Base-by-base conservation (phyloP, 2,888 invertebrate genomes). In the Drosophila anomalata region DNA sequence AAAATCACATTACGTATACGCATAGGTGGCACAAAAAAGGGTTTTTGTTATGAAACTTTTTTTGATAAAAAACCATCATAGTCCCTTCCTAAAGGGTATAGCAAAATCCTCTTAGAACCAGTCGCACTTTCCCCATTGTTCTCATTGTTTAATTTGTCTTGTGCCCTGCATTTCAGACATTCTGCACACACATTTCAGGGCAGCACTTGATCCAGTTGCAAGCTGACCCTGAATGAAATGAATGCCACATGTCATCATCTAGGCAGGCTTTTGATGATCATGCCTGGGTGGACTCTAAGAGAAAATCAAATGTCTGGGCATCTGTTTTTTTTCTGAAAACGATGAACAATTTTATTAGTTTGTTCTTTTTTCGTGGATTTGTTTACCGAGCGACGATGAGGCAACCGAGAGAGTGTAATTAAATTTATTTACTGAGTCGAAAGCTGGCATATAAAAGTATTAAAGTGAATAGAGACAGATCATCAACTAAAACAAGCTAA, bases 401-500 rank as follows among this genome's bases (percentile, higher is more conserved):
- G 63, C 69, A 73, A 65, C 62, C 69, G 68, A 75, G 73, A 66
- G 57, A 51, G 69, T 69, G 80, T 73, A 83, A 86, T 86, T 80
- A 83, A 79, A 78, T 65, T 67, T 77, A 83, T 82, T 85, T 82
- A 85, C 82, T 82, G 71, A 60, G 74, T 59, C 74, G 66, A 66
- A 72, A 75, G 46, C 7, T 29, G 22, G 5, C 33, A 46, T 42
- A 6, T 24, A 14, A n/a, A 24, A 44, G n/a, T 42, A 6, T 24
- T n/a, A n/a, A 24, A 44, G n/a, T 22, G 47, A 48, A 33, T 55
- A 33, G 51, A 22, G 60, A 61, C 55, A 46, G 39, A 53, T 58
- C 46, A 26, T 48, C 36, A 53, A 26, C 48, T 78, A 47, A 74
- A 76, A 73, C 50, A 76, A 74, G 63, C 69, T 71, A 67, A 70